These are phyloP conservation scores for Oncopeltus fasciatus DNA, from an alignment of 1,140 invertebrate species.

Conservation along the genomic window DNA sequence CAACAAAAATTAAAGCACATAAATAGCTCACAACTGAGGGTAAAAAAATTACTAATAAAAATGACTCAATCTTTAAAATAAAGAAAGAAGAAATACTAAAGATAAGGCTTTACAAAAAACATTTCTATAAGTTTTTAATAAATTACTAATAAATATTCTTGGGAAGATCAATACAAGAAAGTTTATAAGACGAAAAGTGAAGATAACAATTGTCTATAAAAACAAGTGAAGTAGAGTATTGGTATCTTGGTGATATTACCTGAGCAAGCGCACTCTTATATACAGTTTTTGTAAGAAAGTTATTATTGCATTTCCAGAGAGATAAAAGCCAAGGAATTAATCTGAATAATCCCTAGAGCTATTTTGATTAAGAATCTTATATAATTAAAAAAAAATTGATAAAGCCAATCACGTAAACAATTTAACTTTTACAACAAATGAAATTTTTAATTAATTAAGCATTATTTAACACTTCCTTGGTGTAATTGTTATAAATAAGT, in stretches of 20 bases:
- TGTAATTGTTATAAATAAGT: too few species aligned
- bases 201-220: background rate
- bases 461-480: too few species aligned
- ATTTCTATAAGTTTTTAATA: background rate
- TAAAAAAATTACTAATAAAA: background rate
- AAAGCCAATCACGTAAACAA: too few species aligned
- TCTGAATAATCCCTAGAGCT: background rate
- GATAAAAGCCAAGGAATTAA: background rate
- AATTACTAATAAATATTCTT: background rate
- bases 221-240: background rate
- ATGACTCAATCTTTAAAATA: background rate
- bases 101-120: background rate
- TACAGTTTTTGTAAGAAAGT: background rate
- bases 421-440: too few species aligned
- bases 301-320: background rate
- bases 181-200: background rate
- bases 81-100: background rate
- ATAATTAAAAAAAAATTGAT: background rate
- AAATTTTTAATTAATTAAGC: too few species aligned
- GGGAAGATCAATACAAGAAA: conserved; percentile 2
- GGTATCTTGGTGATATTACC: background rate
- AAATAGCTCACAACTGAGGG: conserved; percentile 5
- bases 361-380: background rate
- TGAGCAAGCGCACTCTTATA: conserved; percentile 6
- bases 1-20: conserved; percentile 16